Evolutionary conservation across 2,113 vertebrate genomes (phyloP).

Genomic region (Pelecanoides urinatrix): DNA sequence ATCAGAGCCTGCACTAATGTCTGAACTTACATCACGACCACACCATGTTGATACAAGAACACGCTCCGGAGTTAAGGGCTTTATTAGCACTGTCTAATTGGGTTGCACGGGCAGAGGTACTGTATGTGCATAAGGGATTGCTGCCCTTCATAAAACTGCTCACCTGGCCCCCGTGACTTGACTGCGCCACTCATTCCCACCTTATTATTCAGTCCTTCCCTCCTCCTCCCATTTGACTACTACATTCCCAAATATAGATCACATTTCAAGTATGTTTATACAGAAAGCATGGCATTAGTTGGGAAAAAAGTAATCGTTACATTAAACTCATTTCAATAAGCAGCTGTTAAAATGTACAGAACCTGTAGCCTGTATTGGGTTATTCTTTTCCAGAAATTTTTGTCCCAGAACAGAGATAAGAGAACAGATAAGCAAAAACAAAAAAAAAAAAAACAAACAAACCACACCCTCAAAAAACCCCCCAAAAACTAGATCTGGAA

Average conservation of each 20-base stretch:
- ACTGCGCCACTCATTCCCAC: background rate
- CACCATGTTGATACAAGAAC: accelerated
- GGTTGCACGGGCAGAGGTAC: background rate
- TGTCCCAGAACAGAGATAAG: background rate
- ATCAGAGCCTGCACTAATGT: background rate
- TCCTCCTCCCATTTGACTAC: background rate
- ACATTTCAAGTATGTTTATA: background rate
- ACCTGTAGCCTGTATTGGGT: background rate
- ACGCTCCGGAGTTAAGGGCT: accelerated
- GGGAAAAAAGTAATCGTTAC: background rate
- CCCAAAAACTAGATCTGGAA: background rate
- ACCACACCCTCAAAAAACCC: too few relatives aligned
- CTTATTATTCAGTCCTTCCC: background rate
- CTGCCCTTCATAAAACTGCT: background rate
- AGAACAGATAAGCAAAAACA: background rate
- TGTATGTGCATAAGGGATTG: accelerated
- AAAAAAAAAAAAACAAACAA: background rate
- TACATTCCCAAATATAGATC: background rate
- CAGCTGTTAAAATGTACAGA: background rate
- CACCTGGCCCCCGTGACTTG: background rate
- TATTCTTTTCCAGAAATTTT: background rate
- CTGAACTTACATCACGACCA: accelerated
- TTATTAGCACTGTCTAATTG: accelerated
- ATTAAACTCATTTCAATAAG: background rate
- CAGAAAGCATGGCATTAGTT: background rate